Evolutionary conservation across 2,888 invertebrate genomes (phyloP).

Genomic region (Cheilosia variabilis): DNA sequence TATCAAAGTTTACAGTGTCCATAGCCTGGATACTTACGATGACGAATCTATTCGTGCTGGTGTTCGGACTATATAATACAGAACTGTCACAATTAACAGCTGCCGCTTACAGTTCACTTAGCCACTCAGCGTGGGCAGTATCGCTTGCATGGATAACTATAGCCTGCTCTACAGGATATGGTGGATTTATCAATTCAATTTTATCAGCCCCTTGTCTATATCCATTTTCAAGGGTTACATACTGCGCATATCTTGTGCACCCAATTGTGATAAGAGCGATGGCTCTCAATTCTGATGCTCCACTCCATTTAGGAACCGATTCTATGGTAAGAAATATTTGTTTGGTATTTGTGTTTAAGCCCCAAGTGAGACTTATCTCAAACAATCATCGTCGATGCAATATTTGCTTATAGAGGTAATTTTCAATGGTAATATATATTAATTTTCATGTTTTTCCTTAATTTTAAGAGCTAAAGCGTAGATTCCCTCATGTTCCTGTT

Average conservation of each 20-base stretch:
- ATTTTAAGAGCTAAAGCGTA: no score
- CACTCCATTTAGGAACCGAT: slow-evolving; percentile 91
- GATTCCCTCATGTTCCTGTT: no score
- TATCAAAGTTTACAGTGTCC: slow-evolving; percentile 88
- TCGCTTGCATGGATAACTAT: slow-evolving; percentile 93
- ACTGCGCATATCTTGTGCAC: slow-evolving; percentile 93
- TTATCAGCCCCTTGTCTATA: slow-evolving; percentile 91
- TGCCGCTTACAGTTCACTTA: slow-evolving; percentile 91
- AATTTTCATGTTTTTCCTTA: no score
- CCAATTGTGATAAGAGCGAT: slow-evolving; percentile 92
- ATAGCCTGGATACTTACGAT: slow-evolving; percentile 89
- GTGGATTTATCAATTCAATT: slow-evolving; percentile 90
- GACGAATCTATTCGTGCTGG: slow-evolving; percentile 88
- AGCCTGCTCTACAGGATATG: slow-evolving; percentile 93
- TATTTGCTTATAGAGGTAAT: no score
- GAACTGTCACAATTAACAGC: slow-evolving; percentile 88
- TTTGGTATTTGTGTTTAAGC: background rate
- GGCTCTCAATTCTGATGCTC: slow-evolving; percentile 92
- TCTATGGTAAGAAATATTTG: slow-evolving; percentile 86
- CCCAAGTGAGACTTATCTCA: background rate
- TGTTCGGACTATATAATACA: slow-evolving; percentile 91
- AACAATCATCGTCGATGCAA: no score
- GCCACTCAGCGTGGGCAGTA: slow-evolving; percentile 93
- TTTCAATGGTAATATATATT: no score
- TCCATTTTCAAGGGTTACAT: slow-evolving; percentile 93